These are phyloP conservation scores for Drosophila bifasciata DNA, from an alignment of 1,140 invertebrate genomes.

Conservation along the genomic window DNA sequence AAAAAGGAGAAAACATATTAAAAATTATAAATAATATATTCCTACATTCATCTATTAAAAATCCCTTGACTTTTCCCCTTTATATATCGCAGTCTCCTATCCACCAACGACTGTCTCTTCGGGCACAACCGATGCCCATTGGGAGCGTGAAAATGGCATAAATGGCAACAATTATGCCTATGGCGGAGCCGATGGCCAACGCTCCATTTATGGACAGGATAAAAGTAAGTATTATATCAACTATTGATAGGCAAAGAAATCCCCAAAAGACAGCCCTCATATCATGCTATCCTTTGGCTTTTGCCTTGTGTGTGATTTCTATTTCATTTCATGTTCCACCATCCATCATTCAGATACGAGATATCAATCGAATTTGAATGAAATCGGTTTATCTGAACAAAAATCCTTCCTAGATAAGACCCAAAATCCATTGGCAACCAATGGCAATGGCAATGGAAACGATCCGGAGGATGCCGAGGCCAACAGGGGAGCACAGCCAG, in stretches of 20 bases:
- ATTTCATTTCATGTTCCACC: slow-evolving; percentile 47
- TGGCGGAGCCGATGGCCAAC: slow-evolving; percentile 55
- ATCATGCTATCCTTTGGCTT: slow-evolving; percentile 43
- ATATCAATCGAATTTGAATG: slow-evolving; percentile 88
- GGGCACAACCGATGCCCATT: slow-evolving; percentile 68
- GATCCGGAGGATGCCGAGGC: slow-evolving; percentile 49
- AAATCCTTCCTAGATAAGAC: slow-evolving; percentile 86
- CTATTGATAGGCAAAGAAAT: not conserved
- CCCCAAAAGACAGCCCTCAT: no score
- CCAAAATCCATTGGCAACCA: slow-evolving; percentile 77
- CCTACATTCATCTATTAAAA: not conserved
- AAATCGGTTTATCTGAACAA: slow-evolving; percentile 89
- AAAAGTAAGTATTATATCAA: slow-evolving; percentile 67
- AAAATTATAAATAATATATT: no score
- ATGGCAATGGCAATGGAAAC: slow-evolving; percentile 70
- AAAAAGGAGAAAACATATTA: no score
- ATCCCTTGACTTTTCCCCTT: not conserved
- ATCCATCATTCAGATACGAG: slow-evolving; percentile 85
- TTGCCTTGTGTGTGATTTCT: slow-evolving; percentile 21
- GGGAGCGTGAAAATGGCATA: slow-evolving; percentile 54
- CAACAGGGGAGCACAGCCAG: slow-evolving; percentile 35
- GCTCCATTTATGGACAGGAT: slow-evolving; percentile 63
- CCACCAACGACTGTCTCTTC: slow-evolving; percentile 68
- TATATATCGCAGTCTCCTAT: slow-evolving; percentile 66
- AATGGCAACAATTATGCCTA: slow-evolving; percentile 45